Percentiles rank a stretch among this genome's conserved stretches.
Evolutionary conservation across 2,888 invertebrate species (phyloP).

Genomic region (Geotrupes spiniger): DNA sequence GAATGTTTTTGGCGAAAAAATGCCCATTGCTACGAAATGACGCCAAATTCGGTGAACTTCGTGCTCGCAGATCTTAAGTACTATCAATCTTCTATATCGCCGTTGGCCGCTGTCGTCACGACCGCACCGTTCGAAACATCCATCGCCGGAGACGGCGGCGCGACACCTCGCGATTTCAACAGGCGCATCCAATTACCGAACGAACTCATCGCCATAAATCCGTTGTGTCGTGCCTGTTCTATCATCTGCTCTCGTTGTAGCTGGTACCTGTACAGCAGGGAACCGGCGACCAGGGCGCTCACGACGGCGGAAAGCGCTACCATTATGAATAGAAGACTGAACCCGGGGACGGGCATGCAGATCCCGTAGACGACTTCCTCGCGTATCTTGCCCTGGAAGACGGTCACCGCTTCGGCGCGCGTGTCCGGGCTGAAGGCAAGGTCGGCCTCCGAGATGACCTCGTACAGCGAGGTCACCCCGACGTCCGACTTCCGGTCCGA

Average conservation of each 20-base stretch:
- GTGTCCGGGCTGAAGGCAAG: conserved; percentile 83
- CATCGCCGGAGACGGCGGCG: conserved; percentile 26
- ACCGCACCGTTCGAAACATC: conserved; percentile 32
- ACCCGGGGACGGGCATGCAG: conserved; percentile 85
- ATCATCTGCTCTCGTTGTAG: conserved; percentile 67
- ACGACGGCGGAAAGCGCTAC: conserved; percentile 85
- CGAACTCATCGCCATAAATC: conserved; percentile 59
- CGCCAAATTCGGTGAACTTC: too few species aligned
- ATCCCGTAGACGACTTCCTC: conserved; percentile 91
- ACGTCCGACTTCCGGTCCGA: conserved; percentile 79
- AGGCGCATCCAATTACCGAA: conserved; percentile 75
- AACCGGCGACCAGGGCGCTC: conserved; percentile 82
- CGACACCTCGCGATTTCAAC: conserved; percentile 52
- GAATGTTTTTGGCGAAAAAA: too few species aligned
- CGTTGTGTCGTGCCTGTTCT: conserved; percentile 50
- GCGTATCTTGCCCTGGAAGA: conserved; percentile 82
- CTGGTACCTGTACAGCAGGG: conserved; percentile 74
- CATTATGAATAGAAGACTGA: conserved; percentile 83
- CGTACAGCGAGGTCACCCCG: conserved; percentile 85
- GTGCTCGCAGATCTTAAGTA: too few species aligned
- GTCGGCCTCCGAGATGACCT: conserved; percentile 87
- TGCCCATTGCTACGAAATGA: too few species aligned
- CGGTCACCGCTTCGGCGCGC: conserved; percentile 77
- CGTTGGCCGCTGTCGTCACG: too few species aligned
- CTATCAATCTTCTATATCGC: too few species aligned